Evolutionary conservation across 1,140 invertebrate genomes (phyloP), one percentile per base, ranked within the genome.

Genomic region (Drosophila pseudoobscura): DNA sequence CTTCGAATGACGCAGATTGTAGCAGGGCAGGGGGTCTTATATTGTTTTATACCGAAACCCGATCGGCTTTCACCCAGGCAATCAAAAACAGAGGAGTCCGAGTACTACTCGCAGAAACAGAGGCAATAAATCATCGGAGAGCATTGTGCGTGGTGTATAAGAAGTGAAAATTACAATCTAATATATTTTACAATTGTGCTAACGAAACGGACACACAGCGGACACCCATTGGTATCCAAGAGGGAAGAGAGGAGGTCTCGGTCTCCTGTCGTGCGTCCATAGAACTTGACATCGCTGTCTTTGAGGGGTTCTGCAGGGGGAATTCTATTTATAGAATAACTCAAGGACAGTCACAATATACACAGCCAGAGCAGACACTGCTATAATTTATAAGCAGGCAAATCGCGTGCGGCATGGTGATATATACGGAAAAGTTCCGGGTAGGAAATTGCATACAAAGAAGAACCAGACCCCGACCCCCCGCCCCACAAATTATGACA

Each of bases 301-400:
- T 75, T 20, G 43, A 17, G 44, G 22, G 58, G 31, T 50, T 46
- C 59, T n/a, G 6, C 20, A 17, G 26, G 60, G 55, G 17, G 54
- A 26, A 39, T 8, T 57, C 60, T 75, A 75, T 75, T 75, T 75
- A 41, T 75, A 75, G 71, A 26, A 13, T 45, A 44, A 35, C 53
- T 58, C 71, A 74, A 75, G 71, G 71, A 74, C 71, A 24, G 9
- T 13, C 53, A 49, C 41, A 57, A 74, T 53, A 58, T 41, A 64
- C 44, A 31, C 13, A 65, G 71, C 57, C 45, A 29, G 17, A 56
- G 45, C 52, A 84, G 78, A 77, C 57, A 62, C 61, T 77, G 80
- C 76, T 76, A 80, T 80, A 77, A 80, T 73, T 84, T 80, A 85
- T 77, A 77, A 70, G 63, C 74, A 85, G 73, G 60, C 63, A 74